These are phyloP conservation scores for Pheosia gnoma DNA, from an alignment of 2,888 invertebrate genomes.

Conservation along the genomic window DNA sequence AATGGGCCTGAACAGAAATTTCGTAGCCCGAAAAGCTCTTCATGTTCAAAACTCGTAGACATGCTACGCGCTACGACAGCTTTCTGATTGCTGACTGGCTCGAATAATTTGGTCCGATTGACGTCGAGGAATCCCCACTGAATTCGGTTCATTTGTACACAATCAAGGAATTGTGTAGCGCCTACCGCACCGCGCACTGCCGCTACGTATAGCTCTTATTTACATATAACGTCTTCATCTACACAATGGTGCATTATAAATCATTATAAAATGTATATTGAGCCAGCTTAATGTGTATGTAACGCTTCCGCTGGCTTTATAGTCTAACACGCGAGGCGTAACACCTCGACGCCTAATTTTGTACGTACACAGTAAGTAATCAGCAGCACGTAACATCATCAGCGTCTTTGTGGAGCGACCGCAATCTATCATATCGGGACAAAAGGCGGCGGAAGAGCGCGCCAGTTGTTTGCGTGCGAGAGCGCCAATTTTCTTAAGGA, in stretches of 20 bases:
- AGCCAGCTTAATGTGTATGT: constrained; percentile 63
- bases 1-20: constrained; percentile 14
- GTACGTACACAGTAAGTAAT: constrained; percentile 76
- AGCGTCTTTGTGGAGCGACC: constrained; percentile 73
- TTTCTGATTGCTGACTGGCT: constrained; percentile 59
- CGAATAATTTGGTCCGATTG: constrained; percentile 61
- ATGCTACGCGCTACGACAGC: constrained; percentile 51
- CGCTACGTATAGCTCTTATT: neutral
- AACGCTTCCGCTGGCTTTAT: constrained; percentile 58
- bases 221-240: constrained; percentile 45
- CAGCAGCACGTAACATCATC: constrained; percentile 74
- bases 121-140: constrained; percentile 51
- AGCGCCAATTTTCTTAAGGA: constrained; percentile 82
- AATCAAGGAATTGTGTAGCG: constrained; percentile 38
- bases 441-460: constrained; percentile 75
- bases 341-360: constrained; percentile 63
- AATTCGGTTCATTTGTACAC: constrained; percentile 53
- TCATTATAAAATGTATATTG: constrained; percentile 70
- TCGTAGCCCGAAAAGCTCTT: constrained; percentile 18
- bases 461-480: constrained; percentile 76
- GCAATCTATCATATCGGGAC: constrained; percentile 82
- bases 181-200: constrained; percentile 11
- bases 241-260: constrained; percentile 62
- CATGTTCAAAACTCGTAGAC: constrained; percentile 41
- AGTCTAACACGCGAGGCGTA: constrained; percentile 51